Evolutionary conservation across 2,797 vertebrate species (phyloP).

Genomic region (Muscicapa striata): DNA sequence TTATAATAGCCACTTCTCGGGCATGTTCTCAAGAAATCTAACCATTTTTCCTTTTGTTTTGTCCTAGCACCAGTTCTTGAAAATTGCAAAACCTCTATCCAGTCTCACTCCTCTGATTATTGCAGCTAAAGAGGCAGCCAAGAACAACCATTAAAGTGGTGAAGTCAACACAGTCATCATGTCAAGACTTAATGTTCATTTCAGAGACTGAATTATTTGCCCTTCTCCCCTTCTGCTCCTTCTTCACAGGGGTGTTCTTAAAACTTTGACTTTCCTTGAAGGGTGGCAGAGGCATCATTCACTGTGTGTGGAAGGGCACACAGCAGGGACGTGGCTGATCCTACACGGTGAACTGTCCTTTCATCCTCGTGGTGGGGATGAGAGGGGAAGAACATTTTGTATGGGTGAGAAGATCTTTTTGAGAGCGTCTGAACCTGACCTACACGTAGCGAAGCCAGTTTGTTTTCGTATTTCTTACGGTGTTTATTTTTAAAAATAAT

Average conservation of each 20-base stretch:
- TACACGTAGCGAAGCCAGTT: not conserved
- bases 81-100: slow-evolving; percentile 94
- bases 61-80: slow-evolving; percentile 92
- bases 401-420: not conserved
- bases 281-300: not conserved
- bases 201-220: not conserved
- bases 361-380: not conserved
- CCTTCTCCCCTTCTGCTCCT: slow-evolving; percentile 31
- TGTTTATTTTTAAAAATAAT: slow-evolving; percentile 20
- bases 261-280: slow-evolving; percentile 1
- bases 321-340: not conserved
- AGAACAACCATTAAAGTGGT: slow-evolving; percentile 87
- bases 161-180: not conserved
- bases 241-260: slow-evolving; percentile 2
- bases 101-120: slow-evolving; percentile 94
- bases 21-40: not conserved
- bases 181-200: slow-evolving; percentile 29
- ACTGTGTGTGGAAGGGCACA: not conserved
- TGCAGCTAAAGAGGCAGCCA: slow-evolving; percentile 93
- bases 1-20: not conserved
- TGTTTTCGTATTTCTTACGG: slow-evolving; percentile 1
- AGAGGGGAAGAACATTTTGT: not conserved
- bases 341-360: not conserved
- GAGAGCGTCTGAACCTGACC: not conserved
- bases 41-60: not conserved